These are phyloP conservation scores for Pilophorus perplexus DNA, from an alignment of 2,888 invertebrate species.

Conservation along the genomic window DNA sequence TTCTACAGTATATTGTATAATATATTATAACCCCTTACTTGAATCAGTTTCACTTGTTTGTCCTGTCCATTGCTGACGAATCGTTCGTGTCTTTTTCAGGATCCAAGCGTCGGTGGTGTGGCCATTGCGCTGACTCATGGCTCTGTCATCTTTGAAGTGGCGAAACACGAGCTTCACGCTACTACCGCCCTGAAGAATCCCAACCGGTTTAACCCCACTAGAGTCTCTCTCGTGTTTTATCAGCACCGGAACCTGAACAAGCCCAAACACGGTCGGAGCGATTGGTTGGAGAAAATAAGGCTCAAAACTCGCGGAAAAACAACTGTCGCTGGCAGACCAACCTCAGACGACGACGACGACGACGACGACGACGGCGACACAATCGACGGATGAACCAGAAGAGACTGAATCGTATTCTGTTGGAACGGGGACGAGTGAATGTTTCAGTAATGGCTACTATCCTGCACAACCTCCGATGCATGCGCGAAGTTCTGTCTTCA, in stretches of 20 bases:
- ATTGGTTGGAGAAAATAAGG: constrained; percentile 89
- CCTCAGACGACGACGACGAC: neutral
- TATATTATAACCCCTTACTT: too few relatives aligned
- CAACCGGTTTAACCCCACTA: constrained; percentile 81
- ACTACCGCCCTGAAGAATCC: constrained; percentile 87
- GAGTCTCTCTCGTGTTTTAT: constrained; percentile 92
- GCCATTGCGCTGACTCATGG: constrained; percentile 92
- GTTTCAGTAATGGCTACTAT: neutral
- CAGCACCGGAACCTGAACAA: constrained; percentile 91
- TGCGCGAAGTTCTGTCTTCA: too few relatives aligned
- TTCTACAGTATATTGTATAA: too few relatives aligned
- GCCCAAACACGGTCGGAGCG: constrained; percentile 83
- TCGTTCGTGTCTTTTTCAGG: constrained; percentile 56
- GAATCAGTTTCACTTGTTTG: too few relatives aligned
- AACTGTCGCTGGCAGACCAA: too few relatives aligned
- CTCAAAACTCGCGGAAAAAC: constrained; percentile 58
- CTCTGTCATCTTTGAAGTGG: constrained; percentile 92
- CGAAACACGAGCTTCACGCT: constrained; percentile 94
- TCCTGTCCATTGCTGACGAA: too few relatives aligned
- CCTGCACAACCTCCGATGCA: neutral
- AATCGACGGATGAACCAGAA: constrained; percentile 22
- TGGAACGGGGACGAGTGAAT: neutral
- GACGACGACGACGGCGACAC: constrained; percentile 3
- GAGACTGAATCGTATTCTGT: constrained; percentile 13
- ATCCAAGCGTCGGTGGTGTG: constrained; percentile 89